Conservation (phyloP, 2,888 invertebrate species). For the Xanthorhoe spadicearia region DNA sequence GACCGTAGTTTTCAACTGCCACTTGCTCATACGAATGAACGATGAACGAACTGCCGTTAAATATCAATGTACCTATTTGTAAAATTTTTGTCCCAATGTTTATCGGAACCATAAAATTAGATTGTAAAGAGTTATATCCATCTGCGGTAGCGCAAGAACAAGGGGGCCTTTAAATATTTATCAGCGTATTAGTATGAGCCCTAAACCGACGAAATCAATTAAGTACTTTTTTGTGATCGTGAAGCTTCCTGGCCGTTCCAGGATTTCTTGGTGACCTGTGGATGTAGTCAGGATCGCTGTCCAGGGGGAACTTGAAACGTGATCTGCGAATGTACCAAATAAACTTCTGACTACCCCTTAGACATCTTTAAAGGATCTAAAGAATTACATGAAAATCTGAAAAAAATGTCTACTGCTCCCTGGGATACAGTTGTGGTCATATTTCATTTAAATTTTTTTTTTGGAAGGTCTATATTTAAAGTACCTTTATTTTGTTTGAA, state of each 20-base stretch:
- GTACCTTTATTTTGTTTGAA: too few relatives aligned
- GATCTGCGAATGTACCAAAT: background rate
- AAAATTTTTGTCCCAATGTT: slow-evolving; percentile 20
- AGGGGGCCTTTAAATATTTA: slow-evolving; percentile 73
- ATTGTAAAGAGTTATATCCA: slow-evolving; percentile 63
- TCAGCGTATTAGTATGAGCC: slow-evolving; percentile 78
- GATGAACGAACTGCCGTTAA: too few relatives aligned
- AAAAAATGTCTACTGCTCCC: too few relatives aligned
- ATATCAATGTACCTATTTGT: too few relatives aligned
- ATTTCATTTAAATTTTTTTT: too few relatives aligned
- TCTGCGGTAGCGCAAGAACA: slow-evolving; percentile 71
- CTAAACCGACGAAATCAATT: slow-evolving; percentile 80
- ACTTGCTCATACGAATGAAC: too few relatives aligned
- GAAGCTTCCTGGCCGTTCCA: slow-evolving; percentile 66
- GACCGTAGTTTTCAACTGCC: too few relatives aligned
- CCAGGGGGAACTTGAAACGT: background rate
- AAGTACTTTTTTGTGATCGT: slow-evolving; percentile 66
- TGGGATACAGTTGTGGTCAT: too few relatives aligned
- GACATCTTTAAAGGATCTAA: too few relatives aligned
- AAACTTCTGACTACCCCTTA: too few relatives aligned
- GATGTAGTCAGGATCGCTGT: slow-evolving; percentile 17
- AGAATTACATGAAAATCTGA: too few relatives aligned
- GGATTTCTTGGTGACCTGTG: slow-evolving; percentile 49
- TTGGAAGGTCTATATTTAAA: too few relatives aligned
- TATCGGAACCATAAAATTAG: slow-evolving; percentile 65